A percentile compares a stretch with the other conserved stretches of the same genome.
Evolutionary conservation across 30 jellyfish, hydroid and myxozoan species (phyloP).

Genomic region (Chrysaora quinquecirrha): DNA sequence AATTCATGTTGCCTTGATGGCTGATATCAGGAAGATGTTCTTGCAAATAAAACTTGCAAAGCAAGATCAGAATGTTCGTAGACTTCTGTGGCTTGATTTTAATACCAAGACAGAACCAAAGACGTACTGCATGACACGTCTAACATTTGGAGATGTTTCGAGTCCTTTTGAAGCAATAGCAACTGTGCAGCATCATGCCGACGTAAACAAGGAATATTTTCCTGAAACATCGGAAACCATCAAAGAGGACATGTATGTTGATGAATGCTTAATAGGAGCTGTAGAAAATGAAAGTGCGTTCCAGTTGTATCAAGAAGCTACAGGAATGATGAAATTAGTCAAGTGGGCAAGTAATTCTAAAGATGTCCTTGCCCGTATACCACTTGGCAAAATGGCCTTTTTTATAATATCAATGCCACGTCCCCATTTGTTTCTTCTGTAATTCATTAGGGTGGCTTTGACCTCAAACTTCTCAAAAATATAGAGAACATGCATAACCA

Average conservation of each 20-base stretch:
- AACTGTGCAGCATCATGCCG: slow-evolving; percentile 28
- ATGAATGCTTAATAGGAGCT: slow-evolving; percentile 27
- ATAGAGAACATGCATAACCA: too few relatives aligned
- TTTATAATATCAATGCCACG: too few relatives aligned
- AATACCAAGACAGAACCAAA: slow-evolving; percentile 28
- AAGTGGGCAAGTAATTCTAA: slow-evolving; percentile 29
- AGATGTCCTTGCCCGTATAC: slow-evolving; percentile 34
- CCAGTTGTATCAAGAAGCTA: slow-evolving; percentile 25
- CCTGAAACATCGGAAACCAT: slow-evolving; percentile 2
- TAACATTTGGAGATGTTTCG: slow-evolving; percentile 30
- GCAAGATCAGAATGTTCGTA: slow-evolving; percentile 36
- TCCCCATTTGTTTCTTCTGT: too few relatives aligned
- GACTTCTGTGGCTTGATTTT: slow-evolving; percentile 42
- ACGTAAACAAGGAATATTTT: not conserved
- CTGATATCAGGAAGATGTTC: slow-evolving; percentile 47
- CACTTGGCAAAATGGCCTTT: too few relatives aligned
- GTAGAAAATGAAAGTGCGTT: slow-evolving; percentile 22
- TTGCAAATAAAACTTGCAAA: slow-evolving; percentile 16
- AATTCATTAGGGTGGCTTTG: too few relatives aligned
- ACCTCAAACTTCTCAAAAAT: too few relatives aligned
- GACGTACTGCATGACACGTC: slow-evolving; percentile 31
- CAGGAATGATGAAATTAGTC: slow-evolving; percentile 24
- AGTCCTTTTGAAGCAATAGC: slow-evolving; percentile 17
- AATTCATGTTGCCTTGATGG: slow-evolving; percentile 39
- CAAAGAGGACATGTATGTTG: slow-evolving; percentile 34